Percentiles rank a stretch among this genome's conserved stretches.
Conservation (phyloP, 53 echinoderm and acorn worm genomes). For the Glandiceps talaboti region DNA sequence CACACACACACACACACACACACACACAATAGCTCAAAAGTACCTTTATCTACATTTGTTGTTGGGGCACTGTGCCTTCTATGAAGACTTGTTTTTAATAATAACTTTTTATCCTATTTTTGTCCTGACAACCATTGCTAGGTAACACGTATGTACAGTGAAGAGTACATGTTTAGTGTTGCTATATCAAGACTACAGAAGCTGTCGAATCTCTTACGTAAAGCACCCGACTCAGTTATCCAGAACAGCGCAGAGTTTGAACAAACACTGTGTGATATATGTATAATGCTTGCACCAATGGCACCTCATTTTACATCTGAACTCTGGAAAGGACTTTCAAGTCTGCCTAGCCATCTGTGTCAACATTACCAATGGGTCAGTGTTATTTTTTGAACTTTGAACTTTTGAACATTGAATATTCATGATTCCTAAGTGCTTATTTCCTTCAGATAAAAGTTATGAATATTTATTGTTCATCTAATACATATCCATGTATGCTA, state of each 20-base stretch:
- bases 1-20: too few relatives aligned
- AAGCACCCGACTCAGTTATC: constrained; percentile 49
- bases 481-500: too few relatives aligned
- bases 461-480: too few relatives aligned
- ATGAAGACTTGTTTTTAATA: too few relatives aligned
- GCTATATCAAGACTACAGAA: constrained; percentile 77
- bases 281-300: constrained; percentile 80
- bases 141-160: constrained; percentile 61
- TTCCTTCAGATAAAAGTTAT: too few relatives aligned
- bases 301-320: constrained; percentile 84
- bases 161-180: constrained; percentile 66
- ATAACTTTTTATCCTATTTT: not conserved
- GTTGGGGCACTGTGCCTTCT: too few relatives aligned
- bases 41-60: too few relatives aligned
- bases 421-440: too few relatives aligned
- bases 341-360: constrained; percentile 14
- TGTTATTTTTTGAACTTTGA: too few relatives aligned
- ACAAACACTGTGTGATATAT: constrained; percentile 47
- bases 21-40: too few relatives aligned
- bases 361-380: constrained; percentile 36
- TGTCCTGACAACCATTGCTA: constrained; percentile 11
- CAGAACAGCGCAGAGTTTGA: constrained; percentile 34
- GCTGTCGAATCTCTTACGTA: constrained; percentile 51
- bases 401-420: too few relatives aligned
- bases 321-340: constrained; percentile 77